Evolutionary conservation across 2,888 invertebrate species (phyloP), one percentile per base, ranked within the genome.

Genomic region (Corythucha ciliata): DNA sequence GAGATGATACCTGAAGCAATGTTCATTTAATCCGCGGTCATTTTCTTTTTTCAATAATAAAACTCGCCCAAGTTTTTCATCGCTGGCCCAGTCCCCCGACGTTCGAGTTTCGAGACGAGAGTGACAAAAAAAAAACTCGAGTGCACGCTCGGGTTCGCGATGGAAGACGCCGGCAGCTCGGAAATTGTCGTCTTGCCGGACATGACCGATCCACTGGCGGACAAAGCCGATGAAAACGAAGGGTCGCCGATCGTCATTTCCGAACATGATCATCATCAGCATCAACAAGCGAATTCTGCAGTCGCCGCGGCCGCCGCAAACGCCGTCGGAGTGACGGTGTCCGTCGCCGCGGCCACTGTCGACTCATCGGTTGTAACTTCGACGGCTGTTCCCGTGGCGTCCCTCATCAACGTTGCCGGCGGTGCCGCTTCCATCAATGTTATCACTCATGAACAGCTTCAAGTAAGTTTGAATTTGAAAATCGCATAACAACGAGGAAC

Each of bases 391-490:
- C 76, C 76, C 36, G 82, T 82, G 49, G 78, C 80, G 22, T 83
- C 85, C 20, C 78, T 88, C 64, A 83, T 88, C 65, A 72, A 72
- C 46, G 72, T 72, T 48, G 65, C 70, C 37, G 65, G 68, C 8
- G 81, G 81, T 29, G 81, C 84, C 58, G 48, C 54, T 20, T 80
- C 87, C 36, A 87, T 84, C 70, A 88, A 87, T 73, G 86, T 87
- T 64, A 86, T 88, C 68, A 83, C 86, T 24, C 80, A 83, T 27
- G 87, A 88, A 63, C 85, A 87, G 66, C 68, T 88, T 65, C 83
- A 84, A 63, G 72, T 72, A 57, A 55, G 58, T n/a, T 14, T 2
- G 20, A 8, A 29, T 29, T 29, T n/a, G 8, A 8, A 29, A 29
- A n/a, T n/a, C n/a, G n/a, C n/a, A n/a, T n/a, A n/a, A n/a, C n/a